Evolutionary conservation across 2,113 vertebrate species (phyloP), one percentile per base, ranked within the genome.

Genomic region (Eclectus roratus): DNA sequence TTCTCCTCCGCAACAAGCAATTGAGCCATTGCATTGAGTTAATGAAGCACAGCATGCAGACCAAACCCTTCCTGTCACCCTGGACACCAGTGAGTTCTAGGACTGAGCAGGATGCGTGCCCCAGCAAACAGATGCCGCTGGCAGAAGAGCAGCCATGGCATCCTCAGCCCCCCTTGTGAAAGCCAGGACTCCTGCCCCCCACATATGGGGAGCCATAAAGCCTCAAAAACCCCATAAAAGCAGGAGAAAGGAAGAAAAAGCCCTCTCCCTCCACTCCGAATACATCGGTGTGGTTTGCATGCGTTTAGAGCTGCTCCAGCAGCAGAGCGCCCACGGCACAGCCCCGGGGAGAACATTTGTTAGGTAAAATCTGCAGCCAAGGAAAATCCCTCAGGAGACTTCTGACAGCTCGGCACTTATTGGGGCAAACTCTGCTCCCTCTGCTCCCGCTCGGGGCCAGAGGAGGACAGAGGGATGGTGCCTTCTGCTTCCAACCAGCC

Each of bases 191-290:
- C 52, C 64, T 86, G 60, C 49, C 61, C 83, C 39, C 65, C 89
- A 47, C 94, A 94, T 77, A 94, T 93, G 86, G 80, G 49, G 77
- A 92, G 86, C 69, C 5, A 1, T 31, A 92, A 96, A 95, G 55
- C 89, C 94, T 95, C 93, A 94, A 56, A 93, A 94, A 96, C 50
- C 77, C 83, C 87, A 92, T 35, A 89, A 91, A 94, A 95, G 60
- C 65, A 65, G 60, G 12, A 72, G 74, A 92, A 9, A 8, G 20
- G 37, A 61, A 53, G 68, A 68, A 94, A 95, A 93, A 77, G 63
- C 31, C 43, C 43, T 52, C 52, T 64, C 39, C 73, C 83, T 65
- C 17, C 80, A 78, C 11, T 16, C 39, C 1, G 15, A 88, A 91
- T 44, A 68, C 90, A 71, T 19, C 43, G 4, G 0, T 52, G 95